phyloP scores from a whole-genome alignment of 1,140 invertebrate genomes.

The Microplitis demolitor region DNA sequence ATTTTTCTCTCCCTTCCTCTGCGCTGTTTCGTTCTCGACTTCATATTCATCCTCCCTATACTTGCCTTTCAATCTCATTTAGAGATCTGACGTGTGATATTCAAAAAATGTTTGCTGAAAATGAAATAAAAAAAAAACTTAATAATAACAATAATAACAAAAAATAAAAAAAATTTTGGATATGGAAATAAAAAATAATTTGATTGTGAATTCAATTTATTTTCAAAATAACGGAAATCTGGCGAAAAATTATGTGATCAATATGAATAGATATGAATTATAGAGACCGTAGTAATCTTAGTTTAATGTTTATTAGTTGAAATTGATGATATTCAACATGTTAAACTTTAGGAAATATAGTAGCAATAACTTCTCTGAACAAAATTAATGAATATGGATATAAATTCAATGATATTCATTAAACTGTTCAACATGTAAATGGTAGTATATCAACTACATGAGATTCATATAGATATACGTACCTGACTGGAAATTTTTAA shows the following conservation, averaged over 20 bases:
- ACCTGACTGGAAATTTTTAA: no score
- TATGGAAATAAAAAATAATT: no score
- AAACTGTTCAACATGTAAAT: neutral
- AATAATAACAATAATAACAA: neutral
- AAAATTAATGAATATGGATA: slow-evolving; percentile 4
- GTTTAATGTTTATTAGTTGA: neutral
- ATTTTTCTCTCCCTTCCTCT: slow-evolving; percentile 1
- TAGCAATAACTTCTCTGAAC: neutral
- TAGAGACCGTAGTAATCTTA: neutral
- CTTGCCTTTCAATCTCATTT: slow-evolving; percentile 10
- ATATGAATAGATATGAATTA: no score
- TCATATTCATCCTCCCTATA: slow-evolving; percentile 11
- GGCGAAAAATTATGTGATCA: no score
- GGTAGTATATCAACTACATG: no score
- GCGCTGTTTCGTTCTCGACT: neutral
- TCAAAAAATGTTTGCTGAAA: neutral
- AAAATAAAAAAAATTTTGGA: neutral
- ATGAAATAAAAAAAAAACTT: neutral
- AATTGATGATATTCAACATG: neutral
- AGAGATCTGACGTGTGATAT: neutral
- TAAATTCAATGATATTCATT: neutral
- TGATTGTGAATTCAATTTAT: no score
- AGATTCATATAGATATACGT: no score
- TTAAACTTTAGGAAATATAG: neutral
- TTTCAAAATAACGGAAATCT: no score